Conservation (phyloP, 64 coral and sea anemone genomes). For the Orbicella faveolata region DNA sequence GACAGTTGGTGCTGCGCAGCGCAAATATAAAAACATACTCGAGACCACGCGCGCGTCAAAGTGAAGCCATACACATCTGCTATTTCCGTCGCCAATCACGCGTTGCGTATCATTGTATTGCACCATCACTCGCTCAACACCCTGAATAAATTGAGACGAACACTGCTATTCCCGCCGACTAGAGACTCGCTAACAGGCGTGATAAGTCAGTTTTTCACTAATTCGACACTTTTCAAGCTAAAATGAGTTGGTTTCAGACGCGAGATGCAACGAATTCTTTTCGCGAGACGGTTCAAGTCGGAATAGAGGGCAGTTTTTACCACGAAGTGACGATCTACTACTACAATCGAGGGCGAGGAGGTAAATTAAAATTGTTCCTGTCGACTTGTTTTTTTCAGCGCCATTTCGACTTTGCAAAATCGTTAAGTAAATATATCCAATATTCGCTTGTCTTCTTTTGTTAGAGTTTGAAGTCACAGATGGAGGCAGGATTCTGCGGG, state of each 20-base stretch:
- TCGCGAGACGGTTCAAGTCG: background rate
- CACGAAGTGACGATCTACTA: background rate
- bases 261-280: background rate
- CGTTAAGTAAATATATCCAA: background rate
- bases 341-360: background rate
- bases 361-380: background rate
- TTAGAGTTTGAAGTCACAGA: background rate
- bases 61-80: no score
- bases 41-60: no score
- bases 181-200: no score
- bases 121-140: no score
- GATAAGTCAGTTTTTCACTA: no score
- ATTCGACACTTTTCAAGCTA: background rate
- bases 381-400: background rate
- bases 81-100: no score
- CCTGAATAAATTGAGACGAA: no score
- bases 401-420: no score
- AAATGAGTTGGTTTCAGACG: background rate
- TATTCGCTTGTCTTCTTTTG: background rate
- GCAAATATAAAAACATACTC: no score
- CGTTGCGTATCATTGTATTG: no score
- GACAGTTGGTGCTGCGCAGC: background rate
- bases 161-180: no score
- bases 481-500: background rate
- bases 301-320: background rate